Percentiles rank a stretch among this genome's conserved stretches.
phyloP scores from a whole-genome alignment of 2,888 invertebrate species.

The Epinotia brunnichana region DNA sequence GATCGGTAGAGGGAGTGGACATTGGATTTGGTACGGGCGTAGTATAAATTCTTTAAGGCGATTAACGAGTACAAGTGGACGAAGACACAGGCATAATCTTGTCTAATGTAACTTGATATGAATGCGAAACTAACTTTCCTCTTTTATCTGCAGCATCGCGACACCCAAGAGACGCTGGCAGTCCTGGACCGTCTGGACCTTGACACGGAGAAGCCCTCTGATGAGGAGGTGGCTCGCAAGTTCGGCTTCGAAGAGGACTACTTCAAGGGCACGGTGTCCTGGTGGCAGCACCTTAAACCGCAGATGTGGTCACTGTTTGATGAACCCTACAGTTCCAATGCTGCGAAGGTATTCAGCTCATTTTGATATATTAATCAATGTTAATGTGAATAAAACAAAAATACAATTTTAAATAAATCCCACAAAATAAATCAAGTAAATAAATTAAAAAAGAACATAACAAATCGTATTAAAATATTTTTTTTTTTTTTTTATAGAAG shows the following conservation, averaged over 20 bases:
- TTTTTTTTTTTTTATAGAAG: too few relatives aligned
- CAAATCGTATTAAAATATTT: too few relatives aligned
- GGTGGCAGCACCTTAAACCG: constrained; percentile 99
- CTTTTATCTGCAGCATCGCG: constrained; percentile 89
- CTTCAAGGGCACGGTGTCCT: constrained; percentile 93
- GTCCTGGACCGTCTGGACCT: constrained; percentile 98
- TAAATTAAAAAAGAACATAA: too few relatives aligned
- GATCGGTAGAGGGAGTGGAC: too few relatives aligned
- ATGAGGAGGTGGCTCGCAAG: constrained; percentile 98
- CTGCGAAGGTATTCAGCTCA: constrained; percentile 91
- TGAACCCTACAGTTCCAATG: constrained; percentile 98
- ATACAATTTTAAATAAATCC: too few relatives aligned
- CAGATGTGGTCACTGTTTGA: constrained; percentile 99
- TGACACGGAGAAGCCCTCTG: constrained; percentile 98
- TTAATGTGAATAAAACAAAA: too few relatives aligned
- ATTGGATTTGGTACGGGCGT: too few relatives aligned
- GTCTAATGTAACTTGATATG: too few relatives aligned
- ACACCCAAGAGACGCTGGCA: constrained; percentile 99
- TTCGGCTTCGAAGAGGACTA: constrained; percentile 98
- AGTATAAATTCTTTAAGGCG: too few relatives aligned
- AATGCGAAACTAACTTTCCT: not conserved
- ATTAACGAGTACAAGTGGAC: too few relatives aligned
- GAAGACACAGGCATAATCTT: too few relatives aligned
- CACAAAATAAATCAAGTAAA: too few relatives aligned
- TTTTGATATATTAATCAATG: not conserved